A percentile compares a stretch with the other conserved stretches of the same genome.
Conservation (phyloP, 2,113 vertebrate genomes). For the Haemorhous mexicanus region DNA sequence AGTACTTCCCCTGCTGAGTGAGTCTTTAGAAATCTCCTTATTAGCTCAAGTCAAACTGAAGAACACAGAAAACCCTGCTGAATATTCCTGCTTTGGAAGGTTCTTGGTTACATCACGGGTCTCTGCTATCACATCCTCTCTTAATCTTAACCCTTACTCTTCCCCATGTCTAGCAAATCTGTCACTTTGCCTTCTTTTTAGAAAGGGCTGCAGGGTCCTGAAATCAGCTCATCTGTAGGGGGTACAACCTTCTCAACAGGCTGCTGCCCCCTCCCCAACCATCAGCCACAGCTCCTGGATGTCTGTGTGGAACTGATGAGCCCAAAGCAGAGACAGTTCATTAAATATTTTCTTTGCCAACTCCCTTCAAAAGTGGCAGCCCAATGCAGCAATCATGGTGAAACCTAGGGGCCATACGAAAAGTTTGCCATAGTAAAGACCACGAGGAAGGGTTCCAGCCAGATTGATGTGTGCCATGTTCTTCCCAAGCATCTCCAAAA, state of each 20-base stretch:
- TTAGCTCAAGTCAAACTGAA: background rate
- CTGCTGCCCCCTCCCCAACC: background rate
- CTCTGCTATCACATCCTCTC: background rate
- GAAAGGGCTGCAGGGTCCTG: background rate
- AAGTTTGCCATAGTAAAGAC: background rate
- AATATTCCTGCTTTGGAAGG: background rate
- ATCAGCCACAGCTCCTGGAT: background rate
- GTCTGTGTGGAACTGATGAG: background rate
- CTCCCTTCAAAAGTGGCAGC: background rate
- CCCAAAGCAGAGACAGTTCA: background rate
- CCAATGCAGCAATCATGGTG: background rate
- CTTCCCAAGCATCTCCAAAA: background rate
- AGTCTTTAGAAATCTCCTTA: background rate
- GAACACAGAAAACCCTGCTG: background rate
- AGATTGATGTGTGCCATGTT: background rate
- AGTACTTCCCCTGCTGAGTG: background rate
- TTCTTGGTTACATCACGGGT: background rate
- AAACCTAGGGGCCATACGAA: background rate
- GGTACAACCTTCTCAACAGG: background rate
- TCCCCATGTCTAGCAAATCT: background rate
- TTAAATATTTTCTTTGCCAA: background rate
- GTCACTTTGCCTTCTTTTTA: background rate
- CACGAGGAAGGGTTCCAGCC: background rate
- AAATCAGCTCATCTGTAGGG: background rate
- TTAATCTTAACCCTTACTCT: background rate